Percentiles rank a stretch among this genome's conserved stretches.
phyloP scores from a whole-genome alignment of 2,113 vertebrate species.

The Dipodomys stephensi region DNA sequence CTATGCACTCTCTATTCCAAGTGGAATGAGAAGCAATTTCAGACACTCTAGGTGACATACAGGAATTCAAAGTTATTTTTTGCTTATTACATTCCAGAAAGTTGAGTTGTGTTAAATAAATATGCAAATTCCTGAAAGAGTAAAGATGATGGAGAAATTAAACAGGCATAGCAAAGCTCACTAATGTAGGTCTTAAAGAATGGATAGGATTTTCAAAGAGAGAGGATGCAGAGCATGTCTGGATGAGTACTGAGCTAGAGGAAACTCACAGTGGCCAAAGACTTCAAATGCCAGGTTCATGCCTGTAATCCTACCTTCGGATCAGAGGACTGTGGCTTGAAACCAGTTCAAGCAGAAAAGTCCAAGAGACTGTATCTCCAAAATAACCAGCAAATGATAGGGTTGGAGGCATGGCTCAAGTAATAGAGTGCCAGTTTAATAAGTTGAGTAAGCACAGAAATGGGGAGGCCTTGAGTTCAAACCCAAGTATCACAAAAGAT shows the following conservation, averaged over 20 bases:
- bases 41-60: not conserved
- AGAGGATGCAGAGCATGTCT: not conserved
- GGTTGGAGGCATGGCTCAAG: too few species aligned
- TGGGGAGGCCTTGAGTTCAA: not conserved
- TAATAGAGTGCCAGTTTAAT: not conserved
- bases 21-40: slow-evolving; percentile 37
- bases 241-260: not conserved
- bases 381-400: too few species aligned
- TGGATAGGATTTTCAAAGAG: not conserved
- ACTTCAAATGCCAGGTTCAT: not conserved
- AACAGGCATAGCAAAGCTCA: not conserved
- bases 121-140: not conserved
- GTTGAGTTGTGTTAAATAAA: not conserved
- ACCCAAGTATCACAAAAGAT: not conserved
- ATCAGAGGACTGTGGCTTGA: too few species aligned
- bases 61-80: not conserved
- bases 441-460: not conserved
- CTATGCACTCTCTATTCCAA: not conserved
- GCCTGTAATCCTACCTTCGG: too few species aligned
- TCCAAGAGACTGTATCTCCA: too few species aligned
- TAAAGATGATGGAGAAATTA: not conserved
- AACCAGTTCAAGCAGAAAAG: too few species aligned
- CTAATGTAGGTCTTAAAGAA: not conserved
- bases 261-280: not conserved
- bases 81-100: slow-evolving; percentile 15